phyloP scores from a whole-genome alignment of 2,797 vertebrate species.

The Melanogrammus aeglefinus region DNA sequence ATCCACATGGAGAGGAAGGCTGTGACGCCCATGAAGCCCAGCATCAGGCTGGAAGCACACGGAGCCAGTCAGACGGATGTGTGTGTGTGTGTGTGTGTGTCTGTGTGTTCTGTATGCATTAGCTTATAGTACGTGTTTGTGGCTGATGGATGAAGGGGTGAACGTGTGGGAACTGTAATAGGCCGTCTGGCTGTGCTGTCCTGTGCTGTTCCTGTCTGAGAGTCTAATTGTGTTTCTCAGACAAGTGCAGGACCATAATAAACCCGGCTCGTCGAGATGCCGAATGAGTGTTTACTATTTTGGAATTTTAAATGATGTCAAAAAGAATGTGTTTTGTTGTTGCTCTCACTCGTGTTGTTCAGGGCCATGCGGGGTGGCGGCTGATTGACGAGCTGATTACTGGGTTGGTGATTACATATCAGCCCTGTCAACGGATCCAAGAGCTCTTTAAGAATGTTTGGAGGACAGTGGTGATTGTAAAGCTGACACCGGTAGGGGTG shows the following conservation, averaged over 20 bases:
- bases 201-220: not conserved
- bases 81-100: not conserved
- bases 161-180: not conserved
- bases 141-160: too few species aligned
- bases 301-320: not conserved
- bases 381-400: not conserved
- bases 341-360: too few species aligned
- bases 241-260: not conserved
- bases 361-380: too few species aligned
- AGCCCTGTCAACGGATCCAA: not conserved
- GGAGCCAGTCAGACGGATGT: not conserved
- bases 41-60: slow-evolving; percentile 81
- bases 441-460: not conserved
- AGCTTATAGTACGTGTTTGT: too few species aligned
- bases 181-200: not conserved
- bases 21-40: slow-evolving; percentile 94
- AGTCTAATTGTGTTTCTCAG: not conserved
- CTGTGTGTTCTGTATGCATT: too few species aligned
- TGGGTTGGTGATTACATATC: not conserved
- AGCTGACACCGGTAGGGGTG: not conserved
- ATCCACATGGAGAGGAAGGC: slow-evolving; percentile 99
- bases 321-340: not conserved
- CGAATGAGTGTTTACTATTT: not conserved
- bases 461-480: not conserved
- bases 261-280: not conserved